A percentile compares a stretch with the other conserved stretches of the same genome.
phyloP scores from a whole-genome alignment of 1,140 invertebrate genomes.

The Pachyrhynchus sulphureomaculatus region DNA sequence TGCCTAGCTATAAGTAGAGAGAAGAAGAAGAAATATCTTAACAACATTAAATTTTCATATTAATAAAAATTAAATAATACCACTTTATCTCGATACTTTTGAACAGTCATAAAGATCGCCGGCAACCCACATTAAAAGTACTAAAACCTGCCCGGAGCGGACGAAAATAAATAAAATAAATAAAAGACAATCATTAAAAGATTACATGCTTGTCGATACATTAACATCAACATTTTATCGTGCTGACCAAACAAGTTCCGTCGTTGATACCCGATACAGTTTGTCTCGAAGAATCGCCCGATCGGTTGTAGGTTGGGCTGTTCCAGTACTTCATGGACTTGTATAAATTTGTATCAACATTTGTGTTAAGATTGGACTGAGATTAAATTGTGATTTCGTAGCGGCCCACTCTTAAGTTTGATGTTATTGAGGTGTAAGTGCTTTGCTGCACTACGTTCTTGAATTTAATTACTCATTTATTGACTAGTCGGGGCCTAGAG shows the following conservation, averaged over 20 bases:
- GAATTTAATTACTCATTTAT: background rate
- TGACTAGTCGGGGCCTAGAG: background rate
- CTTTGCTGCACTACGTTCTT: conserved; percentile 9
- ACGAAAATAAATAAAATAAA: conserved; percentile 44
- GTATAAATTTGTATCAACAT: conserved; percentile 49
- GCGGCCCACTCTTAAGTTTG: conserved; percentile 46
- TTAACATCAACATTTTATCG: conserved; percentile 46
- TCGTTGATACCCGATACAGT: background rate
- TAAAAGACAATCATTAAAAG: conserved; percentile 50
- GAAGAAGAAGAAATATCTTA: too few species aligned
- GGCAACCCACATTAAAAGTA: conserved; percentile 43
- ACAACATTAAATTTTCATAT: too few species aligned
- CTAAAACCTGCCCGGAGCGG: conserved; percentile 39
- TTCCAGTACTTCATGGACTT: conserved; percentile 45
- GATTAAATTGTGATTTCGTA: conserved; percentile 48
- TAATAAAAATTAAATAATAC: conserved; percentile 11
- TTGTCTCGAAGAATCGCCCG: conserved; percentile 6
- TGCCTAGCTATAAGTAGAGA: too few species aligned
- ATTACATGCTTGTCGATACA: conserved; percentile 50
- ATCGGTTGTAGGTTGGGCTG: conserved; percentile 39
- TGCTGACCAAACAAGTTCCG: conserved; percentile 27
- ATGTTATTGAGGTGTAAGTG: conserved; percentile 39
- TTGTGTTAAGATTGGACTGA: conserved; percentile 45
- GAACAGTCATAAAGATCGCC: conserved; percentile 46
- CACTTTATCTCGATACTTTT: conserved; percentile 29